Percentiles rank a stretch among this genome's conserved stretches.
phyloP scores from a whole-genome alignment of 1,140 invertebrate genomes.

The Brachionus paranguensis region DNA sequence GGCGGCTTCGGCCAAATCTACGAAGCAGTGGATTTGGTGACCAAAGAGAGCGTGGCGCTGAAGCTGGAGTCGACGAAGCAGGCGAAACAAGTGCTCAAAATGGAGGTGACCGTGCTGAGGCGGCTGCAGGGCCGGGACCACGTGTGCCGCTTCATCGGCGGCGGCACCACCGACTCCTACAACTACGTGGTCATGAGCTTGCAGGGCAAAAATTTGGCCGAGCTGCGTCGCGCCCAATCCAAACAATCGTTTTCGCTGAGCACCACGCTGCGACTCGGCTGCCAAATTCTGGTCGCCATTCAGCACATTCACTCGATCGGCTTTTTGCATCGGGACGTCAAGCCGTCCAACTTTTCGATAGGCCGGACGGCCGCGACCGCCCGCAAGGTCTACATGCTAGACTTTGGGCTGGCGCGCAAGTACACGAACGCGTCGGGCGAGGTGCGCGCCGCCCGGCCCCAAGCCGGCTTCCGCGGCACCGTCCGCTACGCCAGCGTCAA shows the following conservation, averaged over 20 bases:
- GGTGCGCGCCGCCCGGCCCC: constrained; percentile 86
- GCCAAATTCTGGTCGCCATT: constrained; percentile 95
- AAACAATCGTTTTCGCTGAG: constrained; percentile 90
- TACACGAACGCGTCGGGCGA: constrained; percentile 91
- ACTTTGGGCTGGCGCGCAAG: constrained; percentile 95
- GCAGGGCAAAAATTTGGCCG: constrained; percentile 94
- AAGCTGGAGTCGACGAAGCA: constrained; percentile 96
- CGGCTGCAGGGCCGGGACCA: constrained; percentile 75
- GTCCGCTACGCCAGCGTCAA: constrained; percentile 99
- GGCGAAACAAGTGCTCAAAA: constrained; percentile 98
- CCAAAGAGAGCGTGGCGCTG: constrained; percentile 88
- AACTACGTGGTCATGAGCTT: constrained; percentile 99
- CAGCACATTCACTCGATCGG: constrained; percentile 97
- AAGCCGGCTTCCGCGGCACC: constrained; percentile 94
- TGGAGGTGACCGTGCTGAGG: constrained; percentile 96
- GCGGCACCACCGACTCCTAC: constrained; percentile 95
- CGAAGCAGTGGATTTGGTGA: constrained; percentile 90
- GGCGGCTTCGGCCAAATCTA: constrained; percentile 99
- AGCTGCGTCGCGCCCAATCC: constrained; percentile 84
- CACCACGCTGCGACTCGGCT: constrained; percentile 84
- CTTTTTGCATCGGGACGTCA: constrained; percentile 96
- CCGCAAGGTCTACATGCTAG: constrained; percentile 93
- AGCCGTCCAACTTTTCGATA: constrained; percentile 99
- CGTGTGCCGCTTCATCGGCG: constrained; percentile 93
- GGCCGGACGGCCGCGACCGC: constrained; percentile 79